Base-by-base conservation (phyloP, 2,113 vertebrate species). In the Thalassarche chlororhynchos region DNA sequence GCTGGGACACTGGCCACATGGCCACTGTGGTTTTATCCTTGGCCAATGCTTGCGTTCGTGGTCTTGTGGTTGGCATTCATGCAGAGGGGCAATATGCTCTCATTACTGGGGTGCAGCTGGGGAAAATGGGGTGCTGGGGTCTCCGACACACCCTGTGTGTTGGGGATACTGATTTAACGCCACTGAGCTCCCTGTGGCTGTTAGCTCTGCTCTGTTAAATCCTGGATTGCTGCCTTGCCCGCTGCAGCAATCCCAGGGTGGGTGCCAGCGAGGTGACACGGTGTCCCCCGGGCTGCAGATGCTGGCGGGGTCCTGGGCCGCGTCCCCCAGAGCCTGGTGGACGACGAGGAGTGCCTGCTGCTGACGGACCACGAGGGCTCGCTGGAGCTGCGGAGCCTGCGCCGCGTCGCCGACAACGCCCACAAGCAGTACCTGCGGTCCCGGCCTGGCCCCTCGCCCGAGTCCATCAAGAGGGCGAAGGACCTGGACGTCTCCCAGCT, bases 401-500 rank as follows among this genome's bases (percentile, higher is more conserved):
- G 96, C 10, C 98, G 94, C 0, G 89, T 99, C 3, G 98, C 99
- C 0, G 98, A 99, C 94, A 99, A 99, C 0, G 99, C 99, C 20
- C 99, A 99, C 89, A 99, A 99, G 95, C 99, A 99, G 93, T 99
- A 99, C 72, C 95, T 99, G 82, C 99, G 99, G 72, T 99, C 99
- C 2, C 98, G 99, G 47, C 99, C 99, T 0, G 97, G 97, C 9
- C 99, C 99, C 16, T 99, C 99, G 0, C 90, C 99, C 0, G 99
- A 99, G 98, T 99, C 99, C 90, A 98, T 99, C 98, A 99, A 99
- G 92, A 98, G 99, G 44, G 98, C 98, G 42, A 99, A 99, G 97
- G 99, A 98, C 80, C 97, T 99, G 66, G 99, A 99, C 7, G 42
- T 98, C 42, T 96, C 98, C 20, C 95, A 64, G 88, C 97, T 99